A percentile compares a stretch with the other conserved stretches of the same genome.
These are phyloP conservation scores for Globia sparganii DNA, from an alignment of 2,888 invertebrate species.

Conservation along the genomic window DNA sequence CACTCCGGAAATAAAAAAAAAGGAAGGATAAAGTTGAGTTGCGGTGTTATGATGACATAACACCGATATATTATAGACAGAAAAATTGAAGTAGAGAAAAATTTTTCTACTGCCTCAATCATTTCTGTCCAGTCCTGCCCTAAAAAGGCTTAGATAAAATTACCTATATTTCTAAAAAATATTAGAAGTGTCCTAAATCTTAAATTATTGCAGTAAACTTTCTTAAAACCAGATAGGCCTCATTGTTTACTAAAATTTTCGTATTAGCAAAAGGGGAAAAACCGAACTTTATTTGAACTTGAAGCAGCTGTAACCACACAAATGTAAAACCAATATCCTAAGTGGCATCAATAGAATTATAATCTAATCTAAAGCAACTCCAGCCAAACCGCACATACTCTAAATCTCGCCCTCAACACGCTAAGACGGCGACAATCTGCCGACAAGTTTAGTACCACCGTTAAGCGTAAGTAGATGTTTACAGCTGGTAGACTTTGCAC, in stretches of 20 bases:
- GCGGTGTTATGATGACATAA: no score
- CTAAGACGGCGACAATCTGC: constrained; percentile 63
- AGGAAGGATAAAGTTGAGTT: no score
- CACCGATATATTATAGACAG: neutral
- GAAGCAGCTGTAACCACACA: neutral
- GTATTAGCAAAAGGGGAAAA: neutral
- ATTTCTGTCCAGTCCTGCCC: neutral
- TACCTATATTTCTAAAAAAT: neutral
- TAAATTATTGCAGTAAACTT: neutral
- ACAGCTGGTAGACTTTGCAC: constrained; percentile 69
- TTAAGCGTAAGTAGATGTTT: constrained; percentile 71
- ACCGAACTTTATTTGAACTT: neutral
- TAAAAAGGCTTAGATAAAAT: neutral
- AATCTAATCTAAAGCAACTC: constrained; percentile 48
- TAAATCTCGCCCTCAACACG: constrained; percentile 52
- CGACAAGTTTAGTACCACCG: constrained; percentile 63
- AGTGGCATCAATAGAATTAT: constrained; percentile 28
- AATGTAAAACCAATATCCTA: constrained; percentile 20
- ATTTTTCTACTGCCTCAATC: constrained; percentile 13
- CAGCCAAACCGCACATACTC: constrained; percentile 39
- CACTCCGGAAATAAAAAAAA: no score
- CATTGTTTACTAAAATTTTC: neutral
- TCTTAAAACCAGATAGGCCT: neutral
- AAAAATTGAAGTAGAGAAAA: constrained; percentile 4
- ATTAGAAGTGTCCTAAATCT: neutral